Evolutionary conservation across 2,113 vertebrate species (phyloP).

Genomic region (Myiozetetes cayanensis): DNA sequence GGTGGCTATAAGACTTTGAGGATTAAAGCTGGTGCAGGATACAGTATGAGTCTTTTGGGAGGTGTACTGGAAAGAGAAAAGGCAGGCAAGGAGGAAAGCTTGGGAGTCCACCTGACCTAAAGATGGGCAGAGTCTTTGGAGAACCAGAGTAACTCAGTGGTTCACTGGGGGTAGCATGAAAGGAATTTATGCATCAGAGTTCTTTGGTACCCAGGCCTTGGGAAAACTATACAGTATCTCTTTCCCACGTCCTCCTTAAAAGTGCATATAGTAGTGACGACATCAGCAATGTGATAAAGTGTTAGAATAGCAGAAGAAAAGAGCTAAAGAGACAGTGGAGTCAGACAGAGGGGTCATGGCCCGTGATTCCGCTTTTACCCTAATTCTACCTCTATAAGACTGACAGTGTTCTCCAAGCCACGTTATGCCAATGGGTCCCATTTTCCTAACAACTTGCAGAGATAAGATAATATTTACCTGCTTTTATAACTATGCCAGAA

Average conservation of each 20-base stretch:
- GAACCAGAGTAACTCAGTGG: not conserved
- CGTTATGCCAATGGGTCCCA: not conserved
- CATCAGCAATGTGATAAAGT: not conserved
- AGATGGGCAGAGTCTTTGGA: not conserved
- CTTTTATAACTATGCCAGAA: not conserved
- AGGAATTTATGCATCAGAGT: not conserved
- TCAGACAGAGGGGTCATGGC: not conserved
- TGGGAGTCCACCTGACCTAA: not conserved
- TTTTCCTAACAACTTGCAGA: not conserved
- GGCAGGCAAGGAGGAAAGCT: not conserved
- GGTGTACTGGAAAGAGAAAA: not conserved
- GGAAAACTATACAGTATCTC: not conserved
- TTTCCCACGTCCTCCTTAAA: not conserved
- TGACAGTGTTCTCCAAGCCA: not conserved
- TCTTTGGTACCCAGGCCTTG: not conserved
- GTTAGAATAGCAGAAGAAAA: not conserved
- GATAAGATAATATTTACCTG: not conserved
- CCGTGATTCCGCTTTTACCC: not conserved
- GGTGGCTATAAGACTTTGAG: not conserved
- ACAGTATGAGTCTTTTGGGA: not conserved
- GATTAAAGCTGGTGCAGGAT: not conserved
- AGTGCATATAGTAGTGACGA: rapidly evolving
- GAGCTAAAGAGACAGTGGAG: not conserved
- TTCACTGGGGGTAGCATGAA: not conserved
- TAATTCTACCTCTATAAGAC: not conserved